Evolutionary conservation across 2,113 vertebrate genomes (phyloP), one percentile per base, ranked within the genome.

Genomic region (Epinephelus lanceolatus): DNA sequence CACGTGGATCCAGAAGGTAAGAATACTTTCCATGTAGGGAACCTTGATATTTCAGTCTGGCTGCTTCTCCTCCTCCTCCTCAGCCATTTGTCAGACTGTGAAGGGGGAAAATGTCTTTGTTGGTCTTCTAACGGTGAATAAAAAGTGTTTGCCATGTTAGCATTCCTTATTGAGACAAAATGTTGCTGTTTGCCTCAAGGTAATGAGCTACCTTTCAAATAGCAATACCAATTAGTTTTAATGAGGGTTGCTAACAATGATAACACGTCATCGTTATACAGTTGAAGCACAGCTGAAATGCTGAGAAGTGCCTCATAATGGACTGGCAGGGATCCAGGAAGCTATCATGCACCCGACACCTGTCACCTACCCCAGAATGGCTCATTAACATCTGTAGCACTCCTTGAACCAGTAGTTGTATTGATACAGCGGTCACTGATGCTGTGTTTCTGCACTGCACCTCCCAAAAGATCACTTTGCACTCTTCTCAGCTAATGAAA

Each of bases 1-100:
- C 89, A 91, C 91, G 68, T 95, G 94, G 92, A 93, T 95, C 88
- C 85, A 93, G 84, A 94, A 76, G 89, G 91, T 94, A 86, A 76
- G 85, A 76, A 56, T 17, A 23, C 52, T 77, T 52, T 59, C 73
- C 59, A 53, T 63, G 56, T 19, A 17, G 63, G 63, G 14, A 72
- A n/a, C 45, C 19, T 37, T 72, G 80, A 83, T 82, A 82, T 86
- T 72, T 82, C 10, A 69, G 51, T 19, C 10, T 40, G 12, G 12
- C 49, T 63, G 15, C 30, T 70, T 69, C 76, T 66, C 25, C 42
- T 45, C 42, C 40, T 51, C 49, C 25, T 72, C 55, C 84, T 85
- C 76, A 76, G 52, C 53, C 60, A 30, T 73, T 78, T 77, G 71
- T 87, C 75, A 79, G 55, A 80, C 53, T 51, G 25, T 69, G 51